Evolutionary conservation across 2,113 vertebrate species (phyloP).

Genomic region (Podarcis cretensis): DNA sequence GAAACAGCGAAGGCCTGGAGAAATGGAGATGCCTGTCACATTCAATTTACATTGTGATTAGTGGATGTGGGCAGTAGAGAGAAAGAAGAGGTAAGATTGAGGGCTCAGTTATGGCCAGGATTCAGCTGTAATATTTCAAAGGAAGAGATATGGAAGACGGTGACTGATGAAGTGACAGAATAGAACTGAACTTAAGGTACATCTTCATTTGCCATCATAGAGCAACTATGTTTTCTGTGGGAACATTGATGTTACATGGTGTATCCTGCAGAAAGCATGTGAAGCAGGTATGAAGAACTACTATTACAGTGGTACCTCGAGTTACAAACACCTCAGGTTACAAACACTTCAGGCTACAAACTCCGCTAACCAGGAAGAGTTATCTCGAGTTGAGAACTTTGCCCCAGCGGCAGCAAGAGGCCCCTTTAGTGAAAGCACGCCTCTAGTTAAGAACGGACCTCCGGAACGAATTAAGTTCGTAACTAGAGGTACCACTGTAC

Average conservation of each 20-base stretch:
- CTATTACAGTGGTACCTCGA: too few relatives aligned
- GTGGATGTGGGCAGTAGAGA: not conserved
- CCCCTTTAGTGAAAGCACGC: too few relatives aligned
- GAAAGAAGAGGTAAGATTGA: not conserved
- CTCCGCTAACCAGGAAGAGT: too few relatives aligned
- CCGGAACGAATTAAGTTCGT: too few relatives aligned
- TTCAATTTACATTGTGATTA: slow-evolving; percentile 45
- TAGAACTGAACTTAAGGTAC: not conserved
- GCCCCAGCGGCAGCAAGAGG: too few relatives aligned
- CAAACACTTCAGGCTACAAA: too few relatives aligned
- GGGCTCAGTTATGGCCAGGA: not conserved
- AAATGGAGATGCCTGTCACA: slow-evolving; percentile 38
- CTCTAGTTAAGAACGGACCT: too few relatives aligned
- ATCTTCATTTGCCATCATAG: not conserved
- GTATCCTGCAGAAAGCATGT: not conserved
- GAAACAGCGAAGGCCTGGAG: slow-evolving; percentile 15
- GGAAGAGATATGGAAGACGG: not conserved
- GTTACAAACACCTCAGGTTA: too few relatives aligned
- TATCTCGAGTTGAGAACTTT: too few relatives aligned
- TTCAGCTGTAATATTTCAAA: not conserved
- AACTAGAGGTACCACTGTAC: too few relatives aligned
- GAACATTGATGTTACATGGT: not conserved
- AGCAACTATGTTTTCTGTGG: not conserved
- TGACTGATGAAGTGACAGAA: not conserved
- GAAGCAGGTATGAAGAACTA: not conserved